Evolutionary conservation across 2,797 vertebrate species (phyloP).

Genomic region (Apogon hyalosoma): DNA sequence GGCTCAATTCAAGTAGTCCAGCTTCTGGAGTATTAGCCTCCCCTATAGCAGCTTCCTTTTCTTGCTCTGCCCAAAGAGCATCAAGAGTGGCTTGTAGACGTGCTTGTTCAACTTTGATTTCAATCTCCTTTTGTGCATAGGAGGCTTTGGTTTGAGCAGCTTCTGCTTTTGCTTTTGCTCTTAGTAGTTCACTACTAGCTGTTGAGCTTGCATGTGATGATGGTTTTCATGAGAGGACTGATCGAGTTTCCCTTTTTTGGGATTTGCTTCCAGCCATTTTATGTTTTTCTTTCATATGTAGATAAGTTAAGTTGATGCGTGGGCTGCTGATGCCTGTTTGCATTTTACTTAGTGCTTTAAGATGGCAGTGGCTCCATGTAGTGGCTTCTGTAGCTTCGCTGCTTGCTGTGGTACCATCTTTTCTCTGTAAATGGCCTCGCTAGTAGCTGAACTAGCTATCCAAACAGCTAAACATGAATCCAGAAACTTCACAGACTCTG

Average conservation of each 20-base stretch:
- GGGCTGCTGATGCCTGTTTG: not conserved
- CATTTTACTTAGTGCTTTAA: not conserved
- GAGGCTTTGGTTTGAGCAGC: too few species aligned
- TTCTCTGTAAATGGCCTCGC: too few species aligned
- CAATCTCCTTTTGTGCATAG: slow-evolving; percentile 7
- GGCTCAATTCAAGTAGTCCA: slow-evolving; percentile 1
- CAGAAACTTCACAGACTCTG: too few species aligned
- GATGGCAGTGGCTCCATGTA: not conserved
- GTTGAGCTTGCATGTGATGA: not conserved
- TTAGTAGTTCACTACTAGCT: not conserved
- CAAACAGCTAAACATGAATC: too few species aligned
- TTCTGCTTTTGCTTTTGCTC: not conserved
- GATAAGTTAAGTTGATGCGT: not conserved
- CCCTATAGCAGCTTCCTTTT: slow-evolving; percentile 9
- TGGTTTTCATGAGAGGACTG: not conserved
- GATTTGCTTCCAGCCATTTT: not conserved
- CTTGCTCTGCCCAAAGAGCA: slow-evolving; percentile 7
- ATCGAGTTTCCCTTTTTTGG: not conserved
- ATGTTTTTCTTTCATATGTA: not conserved
- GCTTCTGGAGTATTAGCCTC: slow-evolving; percentile 1
- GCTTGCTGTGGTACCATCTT: slow-evolving; percentile 2
- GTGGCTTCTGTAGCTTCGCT: not conserved
- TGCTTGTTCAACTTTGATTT: slow-evolving; percentile 12
- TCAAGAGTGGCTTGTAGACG: slow-evolving; percentile 4
- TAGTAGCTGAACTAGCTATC: too few species aligned